Conservation (phyloP, 2,797 vertebrate species). For the Loris lydekkerianus region DNA sequence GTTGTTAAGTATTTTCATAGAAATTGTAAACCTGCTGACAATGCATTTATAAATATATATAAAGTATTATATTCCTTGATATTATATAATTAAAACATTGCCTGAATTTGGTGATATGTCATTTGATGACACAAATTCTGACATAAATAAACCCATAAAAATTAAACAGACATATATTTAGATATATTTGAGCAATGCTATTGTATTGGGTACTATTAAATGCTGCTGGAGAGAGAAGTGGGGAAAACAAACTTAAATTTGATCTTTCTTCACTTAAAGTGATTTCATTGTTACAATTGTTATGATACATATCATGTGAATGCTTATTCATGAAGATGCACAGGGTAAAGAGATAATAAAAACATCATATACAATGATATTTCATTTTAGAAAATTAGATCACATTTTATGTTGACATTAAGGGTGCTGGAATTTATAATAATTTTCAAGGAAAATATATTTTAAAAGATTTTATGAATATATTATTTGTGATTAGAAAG, state of each 20-base stretch:
- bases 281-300: not conserved
- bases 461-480: not conserved
- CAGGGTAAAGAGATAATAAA: not conserved
- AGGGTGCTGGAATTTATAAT: not conserved
- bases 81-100: not conserved
- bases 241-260: conserved; percentile 55
- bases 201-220: conserved; percentile 3
- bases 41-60: conserved; percentile 3
- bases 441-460: conserved; percentile 36
- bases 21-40: conserved; percentile 9
- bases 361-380: not conserved
- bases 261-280: conserved; percentile 30
- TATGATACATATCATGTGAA: not conserved
- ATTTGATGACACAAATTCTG: conserved; percentile 47
- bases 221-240: not conserved
- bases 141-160: conserved; percentile 25
- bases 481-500: not conserved
- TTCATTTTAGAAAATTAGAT: conserved; percentile 58
- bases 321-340: not conserved
- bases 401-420: not conserved
- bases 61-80: conserved; percentile 29
- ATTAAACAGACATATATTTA: conserved; percentile 31
- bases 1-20: conserved; percentile 34
- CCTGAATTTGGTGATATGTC: not conserved
- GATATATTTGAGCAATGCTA: not conserved